phyloP scores from a whole-genome alignment of 2,797 vertebrate species.

The Leontocebus nigricollis region DNA sequence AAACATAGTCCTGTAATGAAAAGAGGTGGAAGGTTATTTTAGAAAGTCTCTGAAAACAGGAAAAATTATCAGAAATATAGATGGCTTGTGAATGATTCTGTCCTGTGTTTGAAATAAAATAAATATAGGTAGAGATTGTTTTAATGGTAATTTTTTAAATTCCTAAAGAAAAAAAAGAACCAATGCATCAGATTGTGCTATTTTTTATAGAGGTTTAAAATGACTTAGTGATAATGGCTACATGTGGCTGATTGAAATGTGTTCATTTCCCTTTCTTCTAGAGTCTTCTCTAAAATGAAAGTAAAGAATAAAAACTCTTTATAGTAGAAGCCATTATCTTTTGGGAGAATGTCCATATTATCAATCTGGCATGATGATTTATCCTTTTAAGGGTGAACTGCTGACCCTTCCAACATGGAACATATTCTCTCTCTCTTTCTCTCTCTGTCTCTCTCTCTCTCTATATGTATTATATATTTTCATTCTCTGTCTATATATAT shows the following conservation, averaged over 20 bases:
- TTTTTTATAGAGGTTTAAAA: neutral
- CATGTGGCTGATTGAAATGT: neutral
- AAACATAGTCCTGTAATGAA: slow-evolving; percentile 12
- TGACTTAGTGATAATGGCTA: neutral
- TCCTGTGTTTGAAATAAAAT: neutral
- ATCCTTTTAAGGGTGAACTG: neutral
- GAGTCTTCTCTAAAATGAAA: slow-evolving; percentile 27
- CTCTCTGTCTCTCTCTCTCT: too few relatives aligned
- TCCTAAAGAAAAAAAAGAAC: neutral
- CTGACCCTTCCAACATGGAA: neutral
- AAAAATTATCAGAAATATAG: neutral
- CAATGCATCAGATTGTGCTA: neutral
- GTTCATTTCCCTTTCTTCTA: neutral
- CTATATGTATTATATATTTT: neutral
- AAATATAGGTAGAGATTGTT: neutral
- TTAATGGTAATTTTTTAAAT: neutral
- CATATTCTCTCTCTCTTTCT: neutral
- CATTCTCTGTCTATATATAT: neutral
- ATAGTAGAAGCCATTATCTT: neutral
- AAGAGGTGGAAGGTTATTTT: neutral
- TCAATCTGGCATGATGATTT: neutral
- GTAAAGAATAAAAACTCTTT: neutral
- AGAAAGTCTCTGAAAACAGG: neutral
- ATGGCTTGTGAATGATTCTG: neutral
- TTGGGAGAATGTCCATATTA: neutral